These are phyloP conservation scores for Periphyllus acericola DNA, from an alignment of 2,888 invertebrate genomes.

Conservation along the genomic window DNA sequence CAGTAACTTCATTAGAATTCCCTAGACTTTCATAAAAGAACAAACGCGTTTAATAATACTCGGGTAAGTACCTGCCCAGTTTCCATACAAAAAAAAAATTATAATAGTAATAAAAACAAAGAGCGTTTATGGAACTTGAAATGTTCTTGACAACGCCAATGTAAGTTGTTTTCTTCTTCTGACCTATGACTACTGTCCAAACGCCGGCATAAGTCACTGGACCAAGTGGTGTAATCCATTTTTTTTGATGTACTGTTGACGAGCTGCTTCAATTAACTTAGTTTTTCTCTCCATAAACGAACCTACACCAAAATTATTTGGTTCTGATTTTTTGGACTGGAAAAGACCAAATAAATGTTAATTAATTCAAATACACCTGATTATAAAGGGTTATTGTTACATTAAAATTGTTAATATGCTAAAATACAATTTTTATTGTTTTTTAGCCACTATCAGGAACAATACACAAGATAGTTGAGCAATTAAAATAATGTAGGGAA, in stretches of 20 bases:
- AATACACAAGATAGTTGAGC: no score
- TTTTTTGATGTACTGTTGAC: conserved; percentile 81
- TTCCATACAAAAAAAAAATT: conserved; percentile 16
- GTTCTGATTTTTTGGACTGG: conserved; percentile 23
- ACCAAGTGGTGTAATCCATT: conserved; percentile 70
- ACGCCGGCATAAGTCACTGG: neutral
- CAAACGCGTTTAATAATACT: conserved; percentile 1
- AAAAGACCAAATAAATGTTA: neutral
- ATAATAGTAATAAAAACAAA: conserved; percentile 8
- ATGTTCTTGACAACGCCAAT: neutral
- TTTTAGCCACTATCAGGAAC: no score
- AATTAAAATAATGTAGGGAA: no score
- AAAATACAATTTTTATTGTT: no score
- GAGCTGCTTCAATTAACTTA: conserved; percentile 80
- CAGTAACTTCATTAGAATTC: conserved; percentile 2
- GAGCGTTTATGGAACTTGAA: conserved; percentile 1
- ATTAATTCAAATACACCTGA: neutral
- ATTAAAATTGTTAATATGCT: neutral
- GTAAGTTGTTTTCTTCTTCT: neutral
- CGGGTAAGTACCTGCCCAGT: conserved; percentile 32
- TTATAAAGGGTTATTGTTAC: neutral
- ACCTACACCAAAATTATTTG: conserved; percentile 56
- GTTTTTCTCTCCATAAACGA: conserved; percentile 82
- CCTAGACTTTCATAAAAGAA: neutral
- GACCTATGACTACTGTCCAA: neutral